Percentiles rank a stretch among this genome's conserved stretches.
Conservation (phyloP, 2,113 vertebrate species). For the Antennarius striatus region DNA sequence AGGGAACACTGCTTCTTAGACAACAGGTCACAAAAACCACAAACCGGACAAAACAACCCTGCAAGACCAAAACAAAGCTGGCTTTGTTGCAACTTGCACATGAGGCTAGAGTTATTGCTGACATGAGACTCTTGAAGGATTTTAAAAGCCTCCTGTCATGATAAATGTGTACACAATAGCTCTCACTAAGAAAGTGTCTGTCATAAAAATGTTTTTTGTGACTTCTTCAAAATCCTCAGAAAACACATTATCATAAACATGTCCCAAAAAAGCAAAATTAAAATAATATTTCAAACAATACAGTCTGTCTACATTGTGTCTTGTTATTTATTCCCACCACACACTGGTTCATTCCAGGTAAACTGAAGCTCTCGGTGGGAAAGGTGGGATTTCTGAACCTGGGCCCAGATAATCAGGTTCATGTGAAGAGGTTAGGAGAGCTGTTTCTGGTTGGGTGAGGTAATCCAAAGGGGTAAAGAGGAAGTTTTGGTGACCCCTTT, state of each 20-base stretch:
- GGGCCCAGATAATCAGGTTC: slow-evolving; percentile 60
- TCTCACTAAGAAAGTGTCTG: slow-evolving; percentile 24
- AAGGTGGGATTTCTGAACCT: slow-evolving; percentile 40
- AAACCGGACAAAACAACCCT: slow-evolving; percentile 17
- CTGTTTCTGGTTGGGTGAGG: slow-evolving; percentile 64
- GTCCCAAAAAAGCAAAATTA: background rate
- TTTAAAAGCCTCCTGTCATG: slow-evolving; percentile 8
- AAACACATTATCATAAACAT: background rate
- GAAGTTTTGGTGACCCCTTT: slow-evolving; percentile 38
- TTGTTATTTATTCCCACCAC: slow-evolving; percentile 17
- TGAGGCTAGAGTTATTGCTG: slow-evolving; percentile 5
- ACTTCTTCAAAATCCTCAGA: slow-evolving; percentile 14
- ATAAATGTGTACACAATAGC: slow-evolving; percentile 8
- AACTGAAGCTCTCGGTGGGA: slow-evolving; percentile 36
- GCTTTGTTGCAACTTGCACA: slow-evolving; percentile 24
- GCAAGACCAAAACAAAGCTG: slow-evolving; percentile 20
- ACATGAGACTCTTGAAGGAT: slow-evolving; percentile 15
- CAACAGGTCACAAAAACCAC: slow-evolving; percentile 32
- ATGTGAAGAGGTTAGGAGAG: slow-evolving; percentile 47
- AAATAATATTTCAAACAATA: slow-evolving; percentile 1
- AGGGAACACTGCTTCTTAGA: slow-evolving; percentile 28
- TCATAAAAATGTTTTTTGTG: slow-evolving; percentile 6
- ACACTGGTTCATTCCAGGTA: slow-evolving; percentile 40
- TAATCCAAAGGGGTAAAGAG: slow-evolving; percentile 62
- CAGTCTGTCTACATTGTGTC: slow-evolving; percentile 12